Percentiles rank a stretch among this genome's conserved stretches.
These are phyloP conservation scores for Capricornis sumatraensis DNA, from an alignment of 2,113 vertebrate genomes.

Conservation along the genomic window DNA sequence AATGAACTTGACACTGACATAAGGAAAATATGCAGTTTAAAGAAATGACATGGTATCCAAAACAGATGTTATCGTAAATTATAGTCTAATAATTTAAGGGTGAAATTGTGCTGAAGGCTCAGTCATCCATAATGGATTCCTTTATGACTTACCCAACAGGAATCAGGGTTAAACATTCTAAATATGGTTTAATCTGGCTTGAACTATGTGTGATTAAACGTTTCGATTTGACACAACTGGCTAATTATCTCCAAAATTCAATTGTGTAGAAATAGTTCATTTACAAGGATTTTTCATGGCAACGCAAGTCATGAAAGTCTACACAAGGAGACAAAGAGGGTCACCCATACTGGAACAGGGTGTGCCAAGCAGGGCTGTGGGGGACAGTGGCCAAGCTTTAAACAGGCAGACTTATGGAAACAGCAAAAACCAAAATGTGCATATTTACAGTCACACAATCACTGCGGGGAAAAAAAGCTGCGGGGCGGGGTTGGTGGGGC, in stretches of 20 bases:
- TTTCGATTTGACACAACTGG: slow-evolving; percentile 12
- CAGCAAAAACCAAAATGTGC: background rate
- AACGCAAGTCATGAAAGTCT: background rate
- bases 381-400: background rate
- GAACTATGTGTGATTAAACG: slow-evolving; percentile 13
- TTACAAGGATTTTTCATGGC: background rate
- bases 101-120: slow-evolving; percentile 46
- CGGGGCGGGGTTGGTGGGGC: accelerated
- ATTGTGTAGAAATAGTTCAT: background rate
- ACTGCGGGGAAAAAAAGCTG: background rate
- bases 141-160: slow-evolving; percentile 19
- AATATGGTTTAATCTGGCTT: background rate
- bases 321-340: background rate
- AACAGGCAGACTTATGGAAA: background rate
- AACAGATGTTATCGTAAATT: slow-evolving; percentile 55
- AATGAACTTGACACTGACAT: slow-evolving; percentile 57
- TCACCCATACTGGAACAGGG: background rate
- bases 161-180: slow-evolving; percentile 8
- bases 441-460: background rate
- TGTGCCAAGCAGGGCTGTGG: accelerated
- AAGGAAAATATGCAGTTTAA: slow-evolving; percentile 54
- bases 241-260: slow-evolving; percentile 9
- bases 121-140: slow-evolving; percentile 24
- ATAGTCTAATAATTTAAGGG: slow-evolving; percentile 35
- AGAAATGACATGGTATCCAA: slow-evolving; percentile 47